phyloP scores from a whole-genome alignment of 2,113 vertebrate genomes.

The Hystrix cristata region DNA sequence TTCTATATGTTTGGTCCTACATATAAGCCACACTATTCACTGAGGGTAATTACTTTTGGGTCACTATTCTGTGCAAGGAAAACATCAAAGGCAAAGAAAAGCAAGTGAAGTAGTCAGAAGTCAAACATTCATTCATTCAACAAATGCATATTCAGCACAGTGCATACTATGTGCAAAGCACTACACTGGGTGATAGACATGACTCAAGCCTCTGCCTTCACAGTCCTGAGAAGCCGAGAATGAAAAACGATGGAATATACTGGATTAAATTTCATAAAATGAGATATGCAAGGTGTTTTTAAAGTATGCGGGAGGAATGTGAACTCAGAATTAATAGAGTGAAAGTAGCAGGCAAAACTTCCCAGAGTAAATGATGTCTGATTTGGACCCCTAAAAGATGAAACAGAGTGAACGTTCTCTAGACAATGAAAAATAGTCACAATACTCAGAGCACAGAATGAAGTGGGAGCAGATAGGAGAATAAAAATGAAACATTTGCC shows the following conservation, averaged over 20 bases:
- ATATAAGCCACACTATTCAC: background rate
- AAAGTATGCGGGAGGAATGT: background rate
- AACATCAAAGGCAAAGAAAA: background rate
- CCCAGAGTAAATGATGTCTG: background rate
- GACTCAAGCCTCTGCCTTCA: background rate
- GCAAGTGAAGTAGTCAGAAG: background rate
- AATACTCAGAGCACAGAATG: background rate
- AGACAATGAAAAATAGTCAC: background rate
- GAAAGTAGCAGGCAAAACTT: slow-evolving; percentile 41
- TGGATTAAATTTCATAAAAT: background rate
- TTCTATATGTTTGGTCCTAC: background rate
- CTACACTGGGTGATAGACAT: background rate
- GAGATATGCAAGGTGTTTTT: background rate
- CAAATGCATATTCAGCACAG: background rate
- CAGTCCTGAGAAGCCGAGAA: background rate
- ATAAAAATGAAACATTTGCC: background rate
- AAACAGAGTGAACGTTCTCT: background rate
- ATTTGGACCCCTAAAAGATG: background rate
- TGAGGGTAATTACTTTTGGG: background rate
- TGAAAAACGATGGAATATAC: background rate
- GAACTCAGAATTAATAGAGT: slow-evolving; percentile 31
- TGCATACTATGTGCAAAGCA: background rate
- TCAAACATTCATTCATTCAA: background rate
- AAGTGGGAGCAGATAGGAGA: background rate
- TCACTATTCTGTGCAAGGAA: background rate